Base-by-base conservation (phyloP, 2,888 invertebrate genomes). In the Cheilosia scutellata region DNA sequence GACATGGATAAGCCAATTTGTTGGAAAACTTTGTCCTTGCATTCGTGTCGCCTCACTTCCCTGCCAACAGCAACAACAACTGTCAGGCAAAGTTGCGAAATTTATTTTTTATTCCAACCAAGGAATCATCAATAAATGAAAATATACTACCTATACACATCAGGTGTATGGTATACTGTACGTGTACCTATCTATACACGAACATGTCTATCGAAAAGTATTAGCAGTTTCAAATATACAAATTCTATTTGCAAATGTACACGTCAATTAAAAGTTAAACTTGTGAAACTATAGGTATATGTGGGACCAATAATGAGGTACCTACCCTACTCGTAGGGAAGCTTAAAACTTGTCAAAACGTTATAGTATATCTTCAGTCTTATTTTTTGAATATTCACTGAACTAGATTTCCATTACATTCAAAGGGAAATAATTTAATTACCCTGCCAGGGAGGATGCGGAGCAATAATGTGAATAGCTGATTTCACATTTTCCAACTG, bases 1-100 rank as follows among this genome's bases (percentile, higher is more conserved):
- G 63, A 65, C 63, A 33, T 65, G 33, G 20, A 25, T 65, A 65
- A 65, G 33, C 49, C 37, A 65, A 51, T 65, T 65, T 65, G 51
- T 33, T 25, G 25, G 3, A 31, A 53, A 53, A 68, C 31, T 55
- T 42, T 31, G 16, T 55, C 42, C 7, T 53, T 27, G 49, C 27
- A 49, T 6, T 20, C 25, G 11, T 40, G 47, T 47, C 47, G 16
- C 20, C 20, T 20, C 20, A 7, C 20, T 20, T 16, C 13, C 27
- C n/a, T 51, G 27, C 25, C 25, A 51, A 13, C 11, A n/a, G 20
- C 25, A 51, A 13, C 33, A 44, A 49, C 29, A 16, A 53, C 53
- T 51, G 51, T 37, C 51, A 31, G 47, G 44, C 62, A 16, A 53
- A 68, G 33, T 47, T 63, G 63, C 44, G 44, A 62, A 62, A 29